These are phyloP conservation scores for Acanthosepion pharaonis DNA, from an alignment of 2,888 invertebrate species.

Conservation along the genomic window DNA sequence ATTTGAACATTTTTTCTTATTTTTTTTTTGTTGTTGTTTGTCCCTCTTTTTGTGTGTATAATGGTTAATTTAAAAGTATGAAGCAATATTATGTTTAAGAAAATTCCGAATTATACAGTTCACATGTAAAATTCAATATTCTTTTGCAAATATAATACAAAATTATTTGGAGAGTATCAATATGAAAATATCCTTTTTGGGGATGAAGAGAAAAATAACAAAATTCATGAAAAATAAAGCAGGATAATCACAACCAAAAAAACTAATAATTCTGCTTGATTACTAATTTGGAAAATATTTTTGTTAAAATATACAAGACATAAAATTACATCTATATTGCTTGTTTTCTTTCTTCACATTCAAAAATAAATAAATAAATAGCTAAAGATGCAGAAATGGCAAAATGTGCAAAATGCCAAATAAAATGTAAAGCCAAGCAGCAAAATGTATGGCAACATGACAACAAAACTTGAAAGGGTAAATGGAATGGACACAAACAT, in stretches of 20 bases:
- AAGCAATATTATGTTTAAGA: too few species aligned
- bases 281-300: background rate
- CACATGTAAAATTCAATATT: too few species aligned
- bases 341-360: background rate
- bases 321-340: background rate
- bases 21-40: too few species aligned
- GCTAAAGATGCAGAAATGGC: background rate
- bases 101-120: too few species aligned
- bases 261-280: background rate
- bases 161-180: too few species aligned
- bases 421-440: background rate
- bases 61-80: too few species aligned
- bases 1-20: too few species aligned
- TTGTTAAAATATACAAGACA: background rate
- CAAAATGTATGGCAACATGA: background rate
- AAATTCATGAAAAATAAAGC: too few species aligned
- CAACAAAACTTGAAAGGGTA: background rate
- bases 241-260: background rate
- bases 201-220: background rate
- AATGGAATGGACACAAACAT: too few species aligned
- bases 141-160: too few species aligned
- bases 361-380: background rate
- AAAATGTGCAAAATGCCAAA: background rate
- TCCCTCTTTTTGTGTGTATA: too few species aligned
- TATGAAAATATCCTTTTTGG: background rate